Conservation (phyloP, 2,797 vertebrate genomes). For the Ispidina lecontei region DNA sequence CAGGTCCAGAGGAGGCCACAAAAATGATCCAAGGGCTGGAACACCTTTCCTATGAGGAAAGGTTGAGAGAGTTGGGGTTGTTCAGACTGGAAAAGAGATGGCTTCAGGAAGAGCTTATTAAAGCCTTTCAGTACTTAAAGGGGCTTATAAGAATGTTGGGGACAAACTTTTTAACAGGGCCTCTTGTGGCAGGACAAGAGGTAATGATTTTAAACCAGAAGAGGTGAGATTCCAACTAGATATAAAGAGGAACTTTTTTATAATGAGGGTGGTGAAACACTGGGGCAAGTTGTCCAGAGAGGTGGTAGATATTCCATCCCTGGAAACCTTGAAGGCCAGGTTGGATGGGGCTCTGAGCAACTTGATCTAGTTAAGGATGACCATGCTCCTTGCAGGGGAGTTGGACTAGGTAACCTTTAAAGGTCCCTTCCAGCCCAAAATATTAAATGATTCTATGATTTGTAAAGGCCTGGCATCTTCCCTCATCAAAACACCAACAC, state of each 20-base stretch:
- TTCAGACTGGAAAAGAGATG: background rate
- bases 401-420: background rate
- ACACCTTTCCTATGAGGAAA: background rate
- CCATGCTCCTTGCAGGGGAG: background rate
- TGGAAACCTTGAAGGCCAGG: background rate
- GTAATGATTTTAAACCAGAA: background rate
- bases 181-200: background rate
- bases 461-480: background rate
- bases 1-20: background rate
- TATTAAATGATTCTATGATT: background rate
- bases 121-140: background rate
- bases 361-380: background rate
- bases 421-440: background rate
- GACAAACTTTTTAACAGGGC: background rate
- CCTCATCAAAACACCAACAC: accelerated
- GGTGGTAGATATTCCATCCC: background rate
- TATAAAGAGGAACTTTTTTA: background rate
- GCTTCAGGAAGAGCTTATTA: background rate
- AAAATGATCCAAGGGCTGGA: background rate
- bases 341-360: background rate
- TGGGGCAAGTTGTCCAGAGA: background rate
- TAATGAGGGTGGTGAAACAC: background rate
- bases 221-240: background rate
- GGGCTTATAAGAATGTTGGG: background rate
- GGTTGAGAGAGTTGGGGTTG: background rate